A percentile compares a stretch with the other conserved stretches of the same genome.
These are phyloP conservation scores for Alca torda DNA, from an alignment of 2,797 vertebrate species.

Conservation along the genomic window DNA sequence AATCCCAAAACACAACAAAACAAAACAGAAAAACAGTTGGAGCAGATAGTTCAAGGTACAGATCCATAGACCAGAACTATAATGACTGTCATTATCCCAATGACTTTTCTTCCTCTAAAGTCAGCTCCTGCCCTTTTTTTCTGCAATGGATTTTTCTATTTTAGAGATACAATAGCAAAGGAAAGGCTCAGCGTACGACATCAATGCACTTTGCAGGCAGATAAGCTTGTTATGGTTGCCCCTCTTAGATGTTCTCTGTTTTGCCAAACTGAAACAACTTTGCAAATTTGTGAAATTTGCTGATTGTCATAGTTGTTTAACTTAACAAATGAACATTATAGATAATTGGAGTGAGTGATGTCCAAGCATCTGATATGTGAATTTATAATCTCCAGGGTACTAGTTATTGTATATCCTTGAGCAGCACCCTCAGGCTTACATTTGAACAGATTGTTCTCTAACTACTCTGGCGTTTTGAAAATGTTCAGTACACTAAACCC, in stretches of 20 bases:
- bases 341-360: background rate
- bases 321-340: background rate
- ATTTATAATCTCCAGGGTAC: background rate
- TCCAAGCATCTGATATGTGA: background rate
- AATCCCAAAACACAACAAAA: background rate
- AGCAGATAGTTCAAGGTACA: background rate
- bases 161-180: background rate
- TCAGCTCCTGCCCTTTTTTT: background rate
- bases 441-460: background rate
- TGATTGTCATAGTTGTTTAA: background rate
- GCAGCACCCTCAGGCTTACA: background rate
- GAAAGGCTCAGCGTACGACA: background rate
- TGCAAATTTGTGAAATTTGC: background rate
- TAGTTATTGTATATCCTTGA: background rate
- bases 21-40: background rate
- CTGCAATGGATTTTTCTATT: background rate
- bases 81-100: background rate
- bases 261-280: background rate
- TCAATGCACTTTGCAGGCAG: background rate
- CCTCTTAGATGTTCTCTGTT: background rate
- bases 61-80: background rate
- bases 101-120: background rate
- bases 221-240: background rate
- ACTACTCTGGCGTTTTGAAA: background rate
- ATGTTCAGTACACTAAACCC: background rate